Evolutionary conservation across 2,888 invertebrate genomes (phyloP), one percentile per base, ranked within the genome.

Genomic region (Teleogryllus oceanicus): DNA sequence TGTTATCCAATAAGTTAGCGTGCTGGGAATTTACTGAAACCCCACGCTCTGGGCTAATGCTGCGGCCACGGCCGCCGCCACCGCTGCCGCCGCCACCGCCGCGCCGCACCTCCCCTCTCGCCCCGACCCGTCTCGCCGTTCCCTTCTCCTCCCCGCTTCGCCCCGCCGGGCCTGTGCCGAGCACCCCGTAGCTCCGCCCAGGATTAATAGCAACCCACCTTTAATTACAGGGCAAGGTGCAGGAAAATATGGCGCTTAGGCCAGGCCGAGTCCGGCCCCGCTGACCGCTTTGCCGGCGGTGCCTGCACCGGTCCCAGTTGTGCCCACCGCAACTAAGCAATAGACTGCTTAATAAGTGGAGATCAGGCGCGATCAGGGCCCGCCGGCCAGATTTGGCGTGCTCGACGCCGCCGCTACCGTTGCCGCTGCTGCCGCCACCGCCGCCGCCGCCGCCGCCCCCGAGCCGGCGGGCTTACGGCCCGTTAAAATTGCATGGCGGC

Each of bases 401-500:
- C 62, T 13, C 76, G 18, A 37, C 4, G 49, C 62, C n/a, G 62
- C n/a, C 62, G 62, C 62, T n/a, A 13, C 62, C 18, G 62, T 49
- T 74, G 20, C 75, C 75, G 18, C 76, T 10, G 37, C 62, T 62
- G 62, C 2, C 62, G 62, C 62, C 62, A 12, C 62, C 18, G 62
- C 75, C 75, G 74, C 74, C 20, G n/a, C 75, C 79, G 49, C 79
- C 18, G 13, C 20, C 49, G n/a, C 78, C 75, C 11, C 51, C 75
- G 51, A 37, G 77, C 50, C 79, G 21, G 50, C 50, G 37, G 21
- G 50, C 79, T 37, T 49, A 21, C 50, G 83, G 79, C 76, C 37
- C 21, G 49, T 49, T 62, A 50, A 75, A 50, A 49, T 79, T 50
- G 49, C 80, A 37, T 77, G 79, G 83, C 81, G 82, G 82, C 62